Base-by-base conservation (phyloP, 2,888 invertebrate genomes). In the Orchestes rusci region DNA sequence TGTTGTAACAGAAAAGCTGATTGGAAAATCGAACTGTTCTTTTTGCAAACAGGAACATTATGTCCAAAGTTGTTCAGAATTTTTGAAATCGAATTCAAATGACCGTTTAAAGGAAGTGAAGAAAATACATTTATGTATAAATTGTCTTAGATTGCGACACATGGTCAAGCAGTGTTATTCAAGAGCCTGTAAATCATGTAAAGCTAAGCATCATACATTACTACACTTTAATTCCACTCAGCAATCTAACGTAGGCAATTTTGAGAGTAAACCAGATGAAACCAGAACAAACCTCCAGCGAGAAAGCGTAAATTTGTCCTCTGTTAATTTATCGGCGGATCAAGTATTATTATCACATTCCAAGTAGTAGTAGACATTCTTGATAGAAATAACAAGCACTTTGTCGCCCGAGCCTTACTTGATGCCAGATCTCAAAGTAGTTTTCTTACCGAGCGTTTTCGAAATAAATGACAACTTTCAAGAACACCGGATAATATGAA, bases 281-380 rank as follows among this genome's bases (percentile, higher is more conserved):
- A 17, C 3, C n/a, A 34, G 13, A 18, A 7, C 4, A 4, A 13
- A 18, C 4, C 10, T 16, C 19, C 18, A 34, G n/a, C 17, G 10
- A 18, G 19, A 34, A n/a, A 16, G 34, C 19, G 34, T 34, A 23
- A 23, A 23, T 23, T 10, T 23, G 10, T 23, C 23, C 5, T 23
- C 5, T 23, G 5, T 23, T 23, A 34, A 18, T 12, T 3, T 34
- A 18, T 3, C 19, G 18, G 19, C 7, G 5, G 19, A 34, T 8
- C 34, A 34, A 23, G 19, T 34, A 34, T n/a, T n/a, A n/a, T n/a
- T n/a, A n/a, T n/a, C n/a, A n/a, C n/a, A n/a, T n/a, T n/a, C n/a
- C n/a, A n/a, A n/a, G n/a, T n/a, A n/a, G n/a, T 39, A 13, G 16
- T 47, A 2, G 18, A 30, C 8, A 15, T 47, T 29, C 35, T 39